These are phyloP conservation scores for Apotomis capreana DNA, from an alignment of 2,888 invertebrate species.

Conservation along the genomic window DNA sequence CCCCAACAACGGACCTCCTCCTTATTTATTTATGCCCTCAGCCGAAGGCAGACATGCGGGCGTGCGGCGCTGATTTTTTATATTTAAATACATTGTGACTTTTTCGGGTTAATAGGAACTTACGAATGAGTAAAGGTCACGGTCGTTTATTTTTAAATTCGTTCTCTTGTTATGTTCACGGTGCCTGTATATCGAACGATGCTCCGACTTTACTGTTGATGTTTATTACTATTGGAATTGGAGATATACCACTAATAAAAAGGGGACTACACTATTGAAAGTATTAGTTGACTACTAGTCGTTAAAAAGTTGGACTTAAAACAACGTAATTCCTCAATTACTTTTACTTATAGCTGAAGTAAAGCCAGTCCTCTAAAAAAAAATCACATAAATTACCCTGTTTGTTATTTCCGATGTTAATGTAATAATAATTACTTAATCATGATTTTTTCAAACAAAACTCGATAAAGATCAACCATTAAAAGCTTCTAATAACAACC, in stretches of 20 bases:
- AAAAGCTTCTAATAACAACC: neutral
- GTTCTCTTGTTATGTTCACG: neutral
- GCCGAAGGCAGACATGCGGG: constrained; percentile 39
- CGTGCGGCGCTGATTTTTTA: constrained; percentile 9
- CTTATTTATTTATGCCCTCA: constrained; percentile 54
- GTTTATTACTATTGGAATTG: too few relatives aligned
- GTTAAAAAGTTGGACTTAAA: too few relatives aligned
- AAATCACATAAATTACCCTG: too few relatives aligned
- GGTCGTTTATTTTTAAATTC: neutral
- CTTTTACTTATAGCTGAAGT: neutral
- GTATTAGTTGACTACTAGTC: too few relatives aligned
- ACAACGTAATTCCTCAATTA: too few relatives aligned
- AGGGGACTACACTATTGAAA: too few relatives aligned
- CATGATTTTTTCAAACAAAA: neutral
- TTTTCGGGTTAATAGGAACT: constrained; percentile 23
- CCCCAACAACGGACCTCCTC: constrained; percentile 43
- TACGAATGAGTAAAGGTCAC: constrained; percentile 3
- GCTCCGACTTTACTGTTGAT: too few relatives aligned
- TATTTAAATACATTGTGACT: constrained; percentile 29
- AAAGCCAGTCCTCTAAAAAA: neutral
- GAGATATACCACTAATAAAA: too few relatives aligned
- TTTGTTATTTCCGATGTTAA: too few relatives aligned
- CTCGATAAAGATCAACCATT: neutral
- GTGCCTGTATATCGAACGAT: too few relatives aligned
- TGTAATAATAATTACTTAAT: neutral